Conservation (phyloP, 1,140 invertebrate species). For the Druon quercuslanigerum region DNA sequence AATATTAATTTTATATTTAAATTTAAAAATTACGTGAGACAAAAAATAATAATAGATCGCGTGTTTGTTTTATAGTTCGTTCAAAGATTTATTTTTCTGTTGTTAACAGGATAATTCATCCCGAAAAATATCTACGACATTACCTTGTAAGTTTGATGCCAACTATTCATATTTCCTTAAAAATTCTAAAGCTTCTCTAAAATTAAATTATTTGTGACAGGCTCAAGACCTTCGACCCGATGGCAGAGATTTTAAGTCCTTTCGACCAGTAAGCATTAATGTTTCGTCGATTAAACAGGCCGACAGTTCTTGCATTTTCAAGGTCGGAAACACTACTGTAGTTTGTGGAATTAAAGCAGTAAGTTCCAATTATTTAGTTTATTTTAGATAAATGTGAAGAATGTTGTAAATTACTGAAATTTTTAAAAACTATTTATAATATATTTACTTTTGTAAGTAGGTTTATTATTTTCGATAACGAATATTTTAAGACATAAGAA, state of each 20-base stretch:
- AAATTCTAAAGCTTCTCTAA: slow-evolving; percentile 32
- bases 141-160: slow-evolving; percentile 73
- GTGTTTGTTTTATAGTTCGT: neutral
- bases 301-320: slow-evolving; percentile 84
- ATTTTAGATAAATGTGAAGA: slow-evolving; percentile 34
- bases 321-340: slow-evolving; percentile 83
- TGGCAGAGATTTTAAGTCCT: slow-evolving; percentile 80
- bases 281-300: slow-evolving; percentile 81
- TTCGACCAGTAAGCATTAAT: slow-evolving; percentile 79
- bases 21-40: too few relatives aligned
- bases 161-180: slow-evolving; percentile 13
- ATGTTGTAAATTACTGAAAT: slow-evolving; percentile 19
- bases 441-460: slow-evolving; percentile 24
- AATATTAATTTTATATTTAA: too few relatives aligned
- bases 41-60: too few relatives aligned
- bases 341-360: slow-evolving; percentile 88
- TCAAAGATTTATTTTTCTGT: slow-evolving; percentile 6
- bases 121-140: slow-evolving; percentile 79
- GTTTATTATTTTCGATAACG: slow-evolving; percentile 32
- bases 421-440: slow-evolving; percentile 30
- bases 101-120: slow-evolving; percentile 78
- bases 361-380: slow-evolving; percentile 61
- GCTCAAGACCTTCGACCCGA: slow-evolving; percentile 79
- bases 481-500: neutral
- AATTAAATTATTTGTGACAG: slow-evolving; percentile 57